Percentiles rank a stretch among this genome's conserved stretches.
These are phyloP conservation scores for Botia kubotai DNA, from an alignment of 2,797 vertebrate genomes.

Conservation along the genomic window DNA sequence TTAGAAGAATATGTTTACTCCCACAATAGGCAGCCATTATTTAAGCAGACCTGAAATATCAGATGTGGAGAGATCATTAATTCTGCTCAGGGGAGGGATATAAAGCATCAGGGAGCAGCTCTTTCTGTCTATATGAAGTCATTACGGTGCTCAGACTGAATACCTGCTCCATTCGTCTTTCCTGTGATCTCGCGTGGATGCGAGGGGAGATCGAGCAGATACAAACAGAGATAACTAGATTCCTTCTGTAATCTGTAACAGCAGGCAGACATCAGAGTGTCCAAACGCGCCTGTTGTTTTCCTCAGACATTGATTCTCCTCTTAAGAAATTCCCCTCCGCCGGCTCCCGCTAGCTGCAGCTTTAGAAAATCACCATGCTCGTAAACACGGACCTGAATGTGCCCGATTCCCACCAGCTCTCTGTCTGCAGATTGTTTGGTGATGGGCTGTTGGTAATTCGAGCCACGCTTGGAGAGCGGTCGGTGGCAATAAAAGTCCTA, in stretches of 20 bases:
- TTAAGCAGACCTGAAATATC: constrained; percentile 26
- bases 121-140: constrained; percentile 48
- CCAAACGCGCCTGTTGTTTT: constrained; percentile 23
- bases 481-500: constrained; percentile 48
- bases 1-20: constrained; percentile 25
- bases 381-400: constrained; percentile 36
- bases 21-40: not conserved
- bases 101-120: constrained; percentile 38
- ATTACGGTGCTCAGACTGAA: constrained; percentile 43
- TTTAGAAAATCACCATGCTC: constrained; percentile 5
- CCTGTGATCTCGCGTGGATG: constrained; percentile 22
- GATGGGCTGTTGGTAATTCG: constrained; percentile 40
- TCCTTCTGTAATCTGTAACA: constrained; percentile 35
- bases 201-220: constrained; percentile 36
- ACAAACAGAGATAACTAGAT: constrained; percentile 42
- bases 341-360: constrained; percentile 25
- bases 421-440: constrained; percentile 31
- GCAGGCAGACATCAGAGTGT: constrained; percentile 28
- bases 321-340: constrained; percentile 19
- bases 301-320: constrained; percentile 18
- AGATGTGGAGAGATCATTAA: constrained; percentile 49
- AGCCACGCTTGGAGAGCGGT: constrained; percentile 40
- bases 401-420: constrained; percentile 38
- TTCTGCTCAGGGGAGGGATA: constrained; percentile 27
- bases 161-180: constrained; percentile 55